These are phyloP conservation scores for Origma solitaria DNA, from an alignment of 2,113 vertebrate species.

Conservation along the genomic window DNA sequence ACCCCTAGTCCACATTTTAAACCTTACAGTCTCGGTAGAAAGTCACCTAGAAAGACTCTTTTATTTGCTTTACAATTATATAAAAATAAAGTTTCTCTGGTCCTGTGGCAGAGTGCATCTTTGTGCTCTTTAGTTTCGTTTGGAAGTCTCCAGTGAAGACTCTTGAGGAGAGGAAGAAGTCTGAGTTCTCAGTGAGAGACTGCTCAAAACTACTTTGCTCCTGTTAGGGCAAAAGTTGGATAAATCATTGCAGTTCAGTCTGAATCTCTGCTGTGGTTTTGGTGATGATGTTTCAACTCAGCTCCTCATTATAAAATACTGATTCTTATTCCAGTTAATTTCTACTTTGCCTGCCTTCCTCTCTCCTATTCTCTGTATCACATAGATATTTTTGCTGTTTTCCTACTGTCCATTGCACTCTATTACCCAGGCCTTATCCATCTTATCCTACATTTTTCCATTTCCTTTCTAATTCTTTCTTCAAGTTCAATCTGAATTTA, in stretches of 20 bases:
- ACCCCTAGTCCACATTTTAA: not conserved
- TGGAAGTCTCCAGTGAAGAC: not conserved
- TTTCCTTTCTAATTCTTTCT: not conserved
- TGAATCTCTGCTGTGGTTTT: not conserved
- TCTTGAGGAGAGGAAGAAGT: not conserved
- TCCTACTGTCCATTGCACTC: not conserved
- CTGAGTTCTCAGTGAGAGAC: fast-evolving
- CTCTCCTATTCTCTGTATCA: not conserved
- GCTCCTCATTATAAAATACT: not conserved
- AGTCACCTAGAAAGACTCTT: not conserved
- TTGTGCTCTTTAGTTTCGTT: not conserved
- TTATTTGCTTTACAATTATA: not conserved
- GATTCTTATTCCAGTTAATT: not conserved
- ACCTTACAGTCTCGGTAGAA: not conserved
- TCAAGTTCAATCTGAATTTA: not conserved
- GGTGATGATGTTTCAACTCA: not conserved
- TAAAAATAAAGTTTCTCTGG: not conserved
- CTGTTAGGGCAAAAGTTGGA: not conserved
- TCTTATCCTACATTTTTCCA: not conserved
- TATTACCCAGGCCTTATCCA: not conserved
- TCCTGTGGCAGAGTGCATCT: fast-evolving
- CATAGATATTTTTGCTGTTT: not conserved
- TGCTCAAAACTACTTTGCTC: not conserved
- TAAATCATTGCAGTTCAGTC: not conserved
- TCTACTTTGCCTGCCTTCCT: not conserved